Conservation (phyloP, 2,888 invertebrate species). For the Cylloceria caligata region DNA sequence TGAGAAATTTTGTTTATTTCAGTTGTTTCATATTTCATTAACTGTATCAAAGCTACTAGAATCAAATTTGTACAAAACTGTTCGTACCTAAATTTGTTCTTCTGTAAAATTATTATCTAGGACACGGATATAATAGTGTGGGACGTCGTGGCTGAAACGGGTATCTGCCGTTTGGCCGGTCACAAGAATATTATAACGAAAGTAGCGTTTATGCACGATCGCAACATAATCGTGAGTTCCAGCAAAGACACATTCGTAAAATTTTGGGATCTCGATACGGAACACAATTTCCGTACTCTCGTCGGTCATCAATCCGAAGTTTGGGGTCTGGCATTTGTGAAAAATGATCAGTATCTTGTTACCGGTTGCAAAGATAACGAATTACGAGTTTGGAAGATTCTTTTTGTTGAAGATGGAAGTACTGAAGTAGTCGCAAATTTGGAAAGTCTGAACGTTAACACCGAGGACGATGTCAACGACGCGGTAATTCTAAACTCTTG, state of each 20-base stretch:
- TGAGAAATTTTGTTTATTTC: too few species aligned
- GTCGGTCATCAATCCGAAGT: slow-evolving; percentile 95
- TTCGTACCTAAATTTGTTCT: background rate
- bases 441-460: slow-evolving; percentile 85
- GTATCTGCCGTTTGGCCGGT: slow-evolving; percentile 94
- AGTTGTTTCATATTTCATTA: too few species aligned
- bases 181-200: slow-evolving; percentile 97
- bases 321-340: slow-evolving; percentile 93
- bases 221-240: slow-evolving; percentile 90
- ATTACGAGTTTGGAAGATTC: slow-evolving; percentile 93
- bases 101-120: slow-evolving; percentile 84
- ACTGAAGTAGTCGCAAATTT: slow-evolving; percentile 83
- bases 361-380: slow-evolving; percentile 95
- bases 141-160: slow-evolving; percentile 97
- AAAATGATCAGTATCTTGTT: slow-evolving; percentile 93
- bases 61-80: too few species aligned
- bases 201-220: slow-evolving; percentile 89
- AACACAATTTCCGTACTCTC: slow-evolving; percentile 97
- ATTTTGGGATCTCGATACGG: slow-evolving; percentile 98
- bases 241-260: slow-evolving; percentile 98
- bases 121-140: slow-evolving; percentile 98
- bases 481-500: slow-evolving; percentile 83
- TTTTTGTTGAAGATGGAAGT: slow-evolving; percentile 85
- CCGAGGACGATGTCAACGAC: slow-evolving; percentile 86
- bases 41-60: too few species aligned